phyloP scores from a whole-genome alignment of 2,797 vertebrate species.

The Takifugu ocellatus region DNA sequence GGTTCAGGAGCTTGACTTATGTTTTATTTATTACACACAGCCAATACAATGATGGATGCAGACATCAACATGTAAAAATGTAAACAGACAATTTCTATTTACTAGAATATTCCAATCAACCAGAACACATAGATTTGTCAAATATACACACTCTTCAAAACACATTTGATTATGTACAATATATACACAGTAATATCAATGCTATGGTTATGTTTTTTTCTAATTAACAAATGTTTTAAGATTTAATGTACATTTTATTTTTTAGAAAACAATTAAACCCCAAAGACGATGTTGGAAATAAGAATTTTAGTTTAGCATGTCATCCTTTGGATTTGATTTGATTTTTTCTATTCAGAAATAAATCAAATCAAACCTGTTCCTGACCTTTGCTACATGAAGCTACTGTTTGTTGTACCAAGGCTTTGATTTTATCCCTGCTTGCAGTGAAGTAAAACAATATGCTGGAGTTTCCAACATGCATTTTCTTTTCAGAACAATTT shows the following conservation, averaged over 20 bases:
- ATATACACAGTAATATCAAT: slow-evolving; percentile 47
- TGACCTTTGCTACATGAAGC: slow-evolving; percentile 57
- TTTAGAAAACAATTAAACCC: slow-evolving; percentile 18
- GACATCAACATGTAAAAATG: slow-evolving; percentile 6
- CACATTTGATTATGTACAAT: slow-evolving; percentile 42
- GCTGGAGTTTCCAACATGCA: background rate
- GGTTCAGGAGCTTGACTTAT: too few relatives aligned
- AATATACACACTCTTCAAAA: slow-evolving; percentile 33
- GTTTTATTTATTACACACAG: slow-evolving; percentile 16
- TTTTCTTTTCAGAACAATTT: slow-evolving; percentile 4
- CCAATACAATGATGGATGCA: slow-evolving; percentile 40
- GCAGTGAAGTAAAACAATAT: slow-evolving; percentile 14
- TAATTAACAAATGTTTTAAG: background rate
- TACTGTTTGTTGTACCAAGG: slow-evolving; percentile 35
- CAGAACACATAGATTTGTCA: slow-evolving; percentile 21
- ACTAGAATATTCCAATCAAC: too few relatives aligned
- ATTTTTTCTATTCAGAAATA: background rate
- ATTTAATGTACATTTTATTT: background rate
- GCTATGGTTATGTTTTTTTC: background rate
- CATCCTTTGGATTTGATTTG: too few relatives aligned
- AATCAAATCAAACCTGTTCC: slow-evolving; percentile 7
- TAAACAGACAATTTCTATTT: background rate
- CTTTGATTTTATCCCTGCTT: slow-evolving; percentile 16
- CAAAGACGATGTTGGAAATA: too few relatives aligned
- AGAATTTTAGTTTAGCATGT: too few relatives aligned